Base-by-base conservation (phyloP, 1,140 invertebrate genomes). In the Idris sp. region DNA sequence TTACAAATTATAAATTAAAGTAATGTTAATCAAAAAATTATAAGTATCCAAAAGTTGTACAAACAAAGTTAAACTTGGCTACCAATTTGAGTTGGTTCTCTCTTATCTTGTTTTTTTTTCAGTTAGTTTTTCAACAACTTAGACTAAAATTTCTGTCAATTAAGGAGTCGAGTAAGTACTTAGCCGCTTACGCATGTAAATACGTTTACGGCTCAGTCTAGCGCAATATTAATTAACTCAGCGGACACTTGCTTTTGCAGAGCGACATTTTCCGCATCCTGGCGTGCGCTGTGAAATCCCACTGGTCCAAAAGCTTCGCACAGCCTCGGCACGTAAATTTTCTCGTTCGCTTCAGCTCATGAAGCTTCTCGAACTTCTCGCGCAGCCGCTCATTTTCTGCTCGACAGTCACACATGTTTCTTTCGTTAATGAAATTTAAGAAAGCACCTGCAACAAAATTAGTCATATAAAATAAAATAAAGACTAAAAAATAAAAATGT, bases 221-320 rank as follows among this genome's bases (percentile, higher is more conserved):
- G 38, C 28, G 51, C 35, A 54, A 67, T 54, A 64, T 71, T 48
- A 62, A 76, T 69, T 56, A 71, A 61, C 77, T 26, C 54, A 38
- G 46, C 59, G 43, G 11, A 56, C 16, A 67, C 74, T 68, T 59
- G 81, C 82, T 77, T 13, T 58, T 77, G 48, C 84, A 86, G 28
- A 68, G 64, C 7, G 77, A 69, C 25, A 85, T 48, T 68, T 69
- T 83, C 40, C 74, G 80, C 74, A 72, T 83, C 62, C 80, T 79
- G 9, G 74, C 67, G 4, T 83, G 79, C 33, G 67, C 54, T 11
- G 75, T 74, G 74, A 85, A 86, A 74, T 38, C 73, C 4, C 26
- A 9, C 9, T 10, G 25, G 0, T 80, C 69, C 11, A 82, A 56
- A 33, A 86, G 38, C 25, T 67, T 84, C 8, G 16, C 54, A 40